A percentile compares a stretch with the other conserved stretches of the same genome.
These are phyloP conservation scores for Cynoglossus semilaevis DNA, from an alignment of 2,113 vertebrate species.

Conservation along the genomic window DNA sequence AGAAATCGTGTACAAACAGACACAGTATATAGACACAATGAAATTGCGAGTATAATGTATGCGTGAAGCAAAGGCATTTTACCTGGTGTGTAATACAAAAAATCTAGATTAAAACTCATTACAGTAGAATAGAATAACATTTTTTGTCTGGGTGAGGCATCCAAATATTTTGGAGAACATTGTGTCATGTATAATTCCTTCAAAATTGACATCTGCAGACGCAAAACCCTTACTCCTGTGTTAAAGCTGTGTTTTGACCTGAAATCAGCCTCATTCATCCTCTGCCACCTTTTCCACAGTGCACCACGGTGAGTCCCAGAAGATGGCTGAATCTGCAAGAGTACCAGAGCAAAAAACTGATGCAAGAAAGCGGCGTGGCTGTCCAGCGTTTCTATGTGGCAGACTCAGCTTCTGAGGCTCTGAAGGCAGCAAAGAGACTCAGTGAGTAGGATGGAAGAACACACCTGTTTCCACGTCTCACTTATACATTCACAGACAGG, in stretches of 20 bases:
- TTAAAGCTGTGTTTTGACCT: conserved; percentile 2
- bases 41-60: no score
- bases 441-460: conserved; percentile 78
- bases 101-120: no score
- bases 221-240: no score
- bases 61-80: no score
- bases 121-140: no score
- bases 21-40: no score
- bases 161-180: no score
- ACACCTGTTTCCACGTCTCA: neutral
- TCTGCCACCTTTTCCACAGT: conserved; percentile 58
- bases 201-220: no score
- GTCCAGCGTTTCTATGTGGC: conserved; percentile 96
- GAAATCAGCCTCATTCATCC: conserved; percentile 4
- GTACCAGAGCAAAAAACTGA: conserved; percentile 98
- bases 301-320: conserved; percentile 78
- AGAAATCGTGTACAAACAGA: no score
- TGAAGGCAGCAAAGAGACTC: conserved; percentile 90
- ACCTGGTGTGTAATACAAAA: no score
- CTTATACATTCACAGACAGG: neutral
- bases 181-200: no score
- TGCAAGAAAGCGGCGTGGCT: conserved; percentile 91
- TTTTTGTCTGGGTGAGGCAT: no score
- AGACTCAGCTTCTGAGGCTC: conserved; percentile 84
- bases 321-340: conserved; percentile 98